These are phyloP conservation scores for Amblyopsis rosae DNA, from an alignment of 2,113 vertebrate genomes.

Conservation along the genomic window DNA sequence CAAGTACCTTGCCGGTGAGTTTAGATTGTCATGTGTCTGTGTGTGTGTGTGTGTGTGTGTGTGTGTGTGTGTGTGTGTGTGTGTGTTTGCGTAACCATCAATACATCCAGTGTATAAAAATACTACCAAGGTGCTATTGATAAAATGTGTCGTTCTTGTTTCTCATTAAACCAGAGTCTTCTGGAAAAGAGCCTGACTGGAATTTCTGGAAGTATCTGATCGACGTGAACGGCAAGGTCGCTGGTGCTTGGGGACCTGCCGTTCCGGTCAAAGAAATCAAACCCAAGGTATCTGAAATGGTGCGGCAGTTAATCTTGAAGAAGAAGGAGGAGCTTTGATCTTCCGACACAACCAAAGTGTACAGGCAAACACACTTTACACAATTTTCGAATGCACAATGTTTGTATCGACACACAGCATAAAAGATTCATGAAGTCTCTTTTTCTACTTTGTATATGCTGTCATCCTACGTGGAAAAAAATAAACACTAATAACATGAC, in stretches of 20 bases:
- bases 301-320: slow-evolving; percentile 90
- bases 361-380: no score
- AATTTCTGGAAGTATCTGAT: slow-evolving; percentile 99
- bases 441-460: background rate
- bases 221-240: slow-evolving; percentile 84
- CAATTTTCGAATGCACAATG: background rate
- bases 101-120: background rate
- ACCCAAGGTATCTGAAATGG: slow-evolving; percentile 84
- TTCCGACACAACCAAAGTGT: background rate
- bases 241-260: slow-evolving; percentile 88
- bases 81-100: background rate
- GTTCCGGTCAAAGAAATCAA: slow-evolving; percentile 87
- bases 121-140: background rate
- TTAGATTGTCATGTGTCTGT: background rate
- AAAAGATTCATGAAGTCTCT: background rate
- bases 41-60: background rate
- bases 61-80: background rate
- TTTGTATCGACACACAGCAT: background rate
- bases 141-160: background rate
- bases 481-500: background rate
- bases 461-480: background rate
- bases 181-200: slow-evolving; percentile 92
- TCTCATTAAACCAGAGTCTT: slow-evolving; percentile 75
- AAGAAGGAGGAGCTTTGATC: slow-evolving; percentile 88
- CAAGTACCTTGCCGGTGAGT: slow-evolving; percentile 87